Evolutionary conservation across 2,888 invertebrate genomes (phyloP), one percentile per base, ranked within the genome.

Genomic region (Xanthorhoe spadicearia): DNA sequence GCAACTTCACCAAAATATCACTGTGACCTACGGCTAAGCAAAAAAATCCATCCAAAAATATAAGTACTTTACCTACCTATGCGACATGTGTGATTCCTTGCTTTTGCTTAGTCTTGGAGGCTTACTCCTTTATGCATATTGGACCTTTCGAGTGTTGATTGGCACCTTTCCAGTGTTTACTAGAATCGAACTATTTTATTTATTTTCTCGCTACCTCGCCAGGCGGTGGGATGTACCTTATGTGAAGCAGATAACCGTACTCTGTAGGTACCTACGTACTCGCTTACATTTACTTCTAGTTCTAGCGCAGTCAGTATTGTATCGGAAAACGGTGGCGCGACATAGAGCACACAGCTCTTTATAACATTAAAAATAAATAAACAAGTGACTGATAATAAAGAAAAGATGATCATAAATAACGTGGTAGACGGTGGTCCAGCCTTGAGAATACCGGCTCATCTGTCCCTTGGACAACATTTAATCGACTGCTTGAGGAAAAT

Each of bases 391-490:
- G 51, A 43, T 8, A 38, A 38, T 49, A 54, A 54, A 18, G 71
- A 85, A 54, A 54, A 18, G 71, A 85, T 81, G 82, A 84, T 86
- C 62, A 69, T 79, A 60, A 81, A 88, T 64, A 86, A 87, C 15
- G 81, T 86, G 5, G 88, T 89, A 19, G 68, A 81, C 48, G 83
- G 83, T 3, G 86, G 83, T 0, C 82, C 84, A 5, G 80, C 83
- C 2, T 64, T 79, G n/a, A 68, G 48, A 32, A 74, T 89, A 19
- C 88, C 88, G 0, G 84, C 82, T 0, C 87, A 89, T 69, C 69
- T 89, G 43, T 85, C 84, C 2, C 85, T 83, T 43, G 86, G 83
- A 0, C 86, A 89, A 61, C 83, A 81, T 70, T 63, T 86, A 9
- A 74, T 89, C 19, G 88, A 89, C 60, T 79, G 76, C 61, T 69